Conservation (phyloP, 1,140 invertebrate species). For the Proales similis region DNA sequence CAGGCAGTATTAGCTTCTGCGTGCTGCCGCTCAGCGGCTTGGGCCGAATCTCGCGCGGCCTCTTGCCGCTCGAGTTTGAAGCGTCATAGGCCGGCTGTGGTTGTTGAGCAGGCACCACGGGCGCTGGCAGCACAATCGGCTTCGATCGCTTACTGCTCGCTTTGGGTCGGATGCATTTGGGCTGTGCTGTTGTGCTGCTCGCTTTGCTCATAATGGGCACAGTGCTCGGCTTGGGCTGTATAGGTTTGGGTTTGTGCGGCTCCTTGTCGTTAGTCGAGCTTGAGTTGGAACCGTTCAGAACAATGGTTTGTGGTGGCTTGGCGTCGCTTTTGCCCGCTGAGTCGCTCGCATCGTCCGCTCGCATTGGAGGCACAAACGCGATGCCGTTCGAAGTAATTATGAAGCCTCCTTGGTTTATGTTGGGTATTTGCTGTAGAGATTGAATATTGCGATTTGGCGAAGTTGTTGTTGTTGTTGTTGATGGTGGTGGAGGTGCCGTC, state of each 20-base stretch:
- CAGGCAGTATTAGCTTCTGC: not conserved
- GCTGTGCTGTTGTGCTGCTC: too few relatives aligned
- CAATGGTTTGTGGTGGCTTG: too few relatives aligned
- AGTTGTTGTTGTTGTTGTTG: not conserved
- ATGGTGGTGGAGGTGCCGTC: not conserved
- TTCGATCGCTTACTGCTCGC: too few relatives aligned
- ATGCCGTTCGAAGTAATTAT: conserved; percentile 30
- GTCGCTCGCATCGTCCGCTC: not conserved
- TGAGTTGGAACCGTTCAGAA: too few relatives aligned
- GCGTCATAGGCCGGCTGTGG: not conserved
- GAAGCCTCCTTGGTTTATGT: conserved; percentile 37
- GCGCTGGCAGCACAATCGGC: not conserved
- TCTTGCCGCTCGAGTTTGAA: too few relatives aligned
- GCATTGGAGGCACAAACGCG: conserved; percentile 24
- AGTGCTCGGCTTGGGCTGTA: not conserved
- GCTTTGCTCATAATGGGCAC: too few relatives aligned
- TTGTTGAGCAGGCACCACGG: not conserved
- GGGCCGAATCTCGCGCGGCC: conserved; percentile 32
- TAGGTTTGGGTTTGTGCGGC: not conserved
- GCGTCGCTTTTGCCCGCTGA: too few relatives aligned
- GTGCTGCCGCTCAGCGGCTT: not conserved
- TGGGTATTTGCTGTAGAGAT: conserved; percentile 14
- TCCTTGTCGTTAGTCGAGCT: too few relatives aligned
- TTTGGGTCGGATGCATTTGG: too few relatives aligned
- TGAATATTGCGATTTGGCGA: too few relatives aligned